These are phyloP conservation scores for Phalacrocorax pelagicus DNA, from an alignment of 2,113 vertebrate species.

Conservation along the genomic window DNA sequence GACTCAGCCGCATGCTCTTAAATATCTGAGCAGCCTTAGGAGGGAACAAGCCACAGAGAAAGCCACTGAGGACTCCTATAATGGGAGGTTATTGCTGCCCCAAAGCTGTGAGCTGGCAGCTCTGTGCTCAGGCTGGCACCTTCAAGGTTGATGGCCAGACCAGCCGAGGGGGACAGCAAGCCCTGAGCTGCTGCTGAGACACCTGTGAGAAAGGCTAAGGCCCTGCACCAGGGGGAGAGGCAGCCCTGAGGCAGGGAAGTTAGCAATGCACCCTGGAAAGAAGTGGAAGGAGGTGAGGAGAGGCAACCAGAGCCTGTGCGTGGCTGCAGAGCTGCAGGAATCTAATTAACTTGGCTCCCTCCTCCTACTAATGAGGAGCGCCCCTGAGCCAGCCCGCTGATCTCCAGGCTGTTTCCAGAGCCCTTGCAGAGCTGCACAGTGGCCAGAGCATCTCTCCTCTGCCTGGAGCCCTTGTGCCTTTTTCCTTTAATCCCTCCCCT, in stretches of 20 bases:
- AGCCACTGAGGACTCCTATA: neutral
- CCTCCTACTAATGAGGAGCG: neutral
- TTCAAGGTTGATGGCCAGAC: neutral
- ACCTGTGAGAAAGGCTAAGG: neutral
- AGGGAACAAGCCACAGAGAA: neutral
- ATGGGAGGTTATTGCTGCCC: neutral
- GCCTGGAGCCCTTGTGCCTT: neutral
- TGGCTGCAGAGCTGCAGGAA: neutral
- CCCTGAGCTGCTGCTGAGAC: neutral
- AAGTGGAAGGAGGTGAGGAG: neutral
- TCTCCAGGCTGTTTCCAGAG: neutral
- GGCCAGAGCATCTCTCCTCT: neutral
- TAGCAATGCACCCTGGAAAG: neutral
- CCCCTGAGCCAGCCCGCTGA: neutral
- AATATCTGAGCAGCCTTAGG: neutral
- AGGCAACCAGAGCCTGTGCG: neutral
- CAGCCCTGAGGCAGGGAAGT: neutral
- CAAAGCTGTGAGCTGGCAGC: fast-evolving
- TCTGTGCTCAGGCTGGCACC: neutral
- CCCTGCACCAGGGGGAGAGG: neutral
- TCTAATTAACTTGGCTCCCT: neutral
- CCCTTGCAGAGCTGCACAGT: neutral
- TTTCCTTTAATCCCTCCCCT: neutral
- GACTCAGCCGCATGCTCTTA: neutral
- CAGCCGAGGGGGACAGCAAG: neutral